phyloP scores from a whole-genome alignment of 1,140 invertebrate genomes.

The Chrysopa pallens region DNA sequence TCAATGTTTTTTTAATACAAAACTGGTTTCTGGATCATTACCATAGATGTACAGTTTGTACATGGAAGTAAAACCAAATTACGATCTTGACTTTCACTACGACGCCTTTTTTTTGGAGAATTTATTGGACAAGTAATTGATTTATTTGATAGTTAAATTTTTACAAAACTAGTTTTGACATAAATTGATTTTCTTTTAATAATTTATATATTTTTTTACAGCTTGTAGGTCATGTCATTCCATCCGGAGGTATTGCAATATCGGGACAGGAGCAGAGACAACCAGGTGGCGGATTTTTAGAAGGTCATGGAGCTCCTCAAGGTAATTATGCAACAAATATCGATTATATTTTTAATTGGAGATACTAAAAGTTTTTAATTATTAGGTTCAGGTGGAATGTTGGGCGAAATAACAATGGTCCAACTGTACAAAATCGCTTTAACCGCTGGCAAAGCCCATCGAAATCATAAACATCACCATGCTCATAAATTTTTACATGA shows the following conservation, averaged over 20 bases:
- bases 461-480: conserved; percentile 68
- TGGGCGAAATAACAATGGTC: conserved; percentile 61
- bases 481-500: conserved; percentile 60
- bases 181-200: no score
- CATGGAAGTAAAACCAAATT: no score
- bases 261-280: conserved; percentile 51
- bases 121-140: no score
- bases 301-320: conserved; percentile 29
- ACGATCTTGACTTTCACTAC: no score
- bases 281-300: conserved; percentile 33
- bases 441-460: conserved; percentile 63
- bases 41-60: no score
- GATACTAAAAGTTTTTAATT: background rate
- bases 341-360: background rate
- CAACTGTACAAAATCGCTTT: conserved; percentile 59
- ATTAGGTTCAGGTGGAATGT: conserved; percentile 39
- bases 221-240: conserved; percentile 59
- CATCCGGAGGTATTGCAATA: conserved; percentile 51
- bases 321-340: no score
- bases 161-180: no score
- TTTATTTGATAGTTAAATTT: no score
- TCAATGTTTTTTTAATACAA: no score
- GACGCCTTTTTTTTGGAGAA: no score
- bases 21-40: no score
- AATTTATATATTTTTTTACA: conserved; percentile 27